These are phyloP conservation scores for Drosophila ustulata DNA, from an alignment of 2,888 invertebrate species.

Conservation along the genomic window DNA sequence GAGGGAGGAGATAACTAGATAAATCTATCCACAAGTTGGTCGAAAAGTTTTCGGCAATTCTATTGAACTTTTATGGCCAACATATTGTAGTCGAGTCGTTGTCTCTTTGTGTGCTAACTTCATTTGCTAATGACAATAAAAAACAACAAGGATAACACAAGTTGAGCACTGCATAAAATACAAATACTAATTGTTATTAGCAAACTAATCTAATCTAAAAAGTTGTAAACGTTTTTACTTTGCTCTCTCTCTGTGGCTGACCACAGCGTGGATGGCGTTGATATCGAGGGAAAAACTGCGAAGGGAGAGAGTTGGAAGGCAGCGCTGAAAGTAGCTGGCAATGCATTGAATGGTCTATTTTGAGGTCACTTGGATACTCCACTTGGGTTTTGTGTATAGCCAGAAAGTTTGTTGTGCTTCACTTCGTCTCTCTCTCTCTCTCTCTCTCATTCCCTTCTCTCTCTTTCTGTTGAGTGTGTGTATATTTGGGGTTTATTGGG, in stretches of 20 bases:
- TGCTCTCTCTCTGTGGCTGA: constrained; percentile 70
- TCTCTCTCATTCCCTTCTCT: constrained; percentile 15
- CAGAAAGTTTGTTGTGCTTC: constrained; percentile 53
- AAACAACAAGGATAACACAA: constrained; percentile 50
- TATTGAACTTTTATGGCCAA: constrained; percentile 69
- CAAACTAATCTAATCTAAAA: constrained; percentile 84
- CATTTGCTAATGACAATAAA: constrained; percentile 79
- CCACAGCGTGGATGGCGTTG: constrained; percentile 39
- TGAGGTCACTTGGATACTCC: constrained; percentile 64
- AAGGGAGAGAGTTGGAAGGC: background rate
- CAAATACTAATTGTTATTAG: constrained; percentile 83
- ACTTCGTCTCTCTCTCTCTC: constrained; percentile 14
- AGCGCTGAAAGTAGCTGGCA: constrained; percentile 50
- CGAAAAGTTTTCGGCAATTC: constrained; percentile 47
- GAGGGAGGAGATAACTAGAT: constrained; percentile 1
- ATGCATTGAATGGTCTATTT: constrained; percentile 70
- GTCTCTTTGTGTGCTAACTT: constrained; percentile 50
- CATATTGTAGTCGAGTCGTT: constrained; percentile 40
- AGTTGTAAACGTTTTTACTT: constrained; percentile 80
- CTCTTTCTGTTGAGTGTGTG: constrained; percentile 16
- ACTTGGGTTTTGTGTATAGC: constrained; percentile 51
- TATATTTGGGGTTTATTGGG: constrained; percentile 68
- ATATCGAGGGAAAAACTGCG: background rate
- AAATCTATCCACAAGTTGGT: constrained; percentile 43
- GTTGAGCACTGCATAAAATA: constrained; percentile 78